A percentile compares a stretch with the other conserved stretches of the same genome.
Conservation (phyloP, 2,113 vertebrate genomes). For the Pygoscelis antarcticus region DNA sequence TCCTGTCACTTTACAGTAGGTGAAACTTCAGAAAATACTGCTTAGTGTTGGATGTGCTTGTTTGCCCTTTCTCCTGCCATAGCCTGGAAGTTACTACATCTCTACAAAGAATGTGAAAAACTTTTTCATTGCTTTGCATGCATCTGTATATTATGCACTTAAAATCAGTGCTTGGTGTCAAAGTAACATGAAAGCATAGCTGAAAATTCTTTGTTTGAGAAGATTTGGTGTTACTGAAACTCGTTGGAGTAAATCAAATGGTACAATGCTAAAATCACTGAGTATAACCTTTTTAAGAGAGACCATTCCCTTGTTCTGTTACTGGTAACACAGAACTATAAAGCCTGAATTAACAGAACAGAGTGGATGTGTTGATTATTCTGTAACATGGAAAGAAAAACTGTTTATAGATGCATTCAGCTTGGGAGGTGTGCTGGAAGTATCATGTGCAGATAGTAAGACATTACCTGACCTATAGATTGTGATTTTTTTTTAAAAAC, state of each 20-base stretch:
- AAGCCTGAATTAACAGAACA: not conserved
- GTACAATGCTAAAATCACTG: not conserved
- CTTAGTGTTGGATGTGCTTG: not conserved
- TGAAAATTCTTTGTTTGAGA: not conserved
- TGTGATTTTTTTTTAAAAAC: not conserved
- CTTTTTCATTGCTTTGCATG: not conserved
- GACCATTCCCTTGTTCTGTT: not conserved
- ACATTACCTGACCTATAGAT: not conserved
- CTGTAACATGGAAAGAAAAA: not conserved
- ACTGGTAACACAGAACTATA: not conserved
- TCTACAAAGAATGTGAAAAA: not conserved
- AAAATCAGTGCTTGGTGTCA: not conserved
- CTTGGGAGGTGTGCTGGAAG: not conserved
- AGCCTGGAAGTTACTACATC: not conserved
- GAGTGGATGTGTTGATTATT: not conserved
- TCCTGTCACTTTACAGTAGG: not conserved
- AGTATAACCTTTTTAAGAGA: not conserved
- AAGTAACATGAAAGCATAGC: not conserved
- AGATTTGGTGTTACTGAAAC: not conserved
- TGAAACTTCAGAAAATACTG: not conserved
- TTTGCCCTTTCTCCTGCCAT: not conserved
- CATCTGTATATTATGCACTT: not conserved
- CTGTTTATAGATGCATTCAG: not conserved
- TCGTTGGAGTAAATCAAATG: not conserved
- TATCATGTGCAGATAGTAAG: not conserved